Evolutionary conservation across 2,113 vertebrate species (phyloP).

Genomic region (Esox niger): DNA sequence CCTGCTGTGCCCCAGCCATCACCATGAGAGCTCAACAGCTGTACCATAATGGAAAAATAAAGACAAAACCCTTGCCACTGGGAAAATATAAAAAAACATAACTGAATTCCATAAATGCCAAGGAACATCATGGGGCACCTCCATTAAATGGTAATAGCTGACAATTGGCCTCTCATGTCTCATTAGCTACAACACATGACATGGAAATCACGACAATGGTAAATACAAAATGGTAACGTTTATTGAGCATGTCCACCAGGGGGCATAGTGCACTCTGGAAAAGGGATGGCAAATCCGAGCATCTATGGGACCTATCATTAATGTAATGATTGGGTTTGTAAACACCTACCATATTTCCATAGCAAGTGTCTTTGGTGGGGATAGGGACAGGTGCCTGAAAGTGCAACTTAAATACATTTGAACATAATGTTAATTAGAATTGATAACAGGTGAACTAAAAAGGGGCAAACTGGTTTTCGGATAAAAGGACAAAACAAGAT

Average conservation of each 20-base stretch:
- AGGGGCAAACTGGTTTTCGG: neutral
- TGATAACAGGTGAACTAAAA: neutral
- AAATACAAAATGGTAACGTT: constrained; percentile 6
- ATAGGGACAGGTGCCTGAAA: neutral
- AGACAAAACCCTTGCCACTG: constrained; percentile 11
- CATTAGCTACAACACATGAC: neutral
- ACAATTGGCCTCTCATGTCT: constrained; percentile 11
- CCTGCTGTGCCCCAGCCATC: constrained; percentile 23
- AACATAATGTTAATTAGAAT: neutral
- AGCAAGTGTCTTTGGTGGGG: neutral
- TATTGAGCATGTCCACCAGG: constrained; percentile 52
- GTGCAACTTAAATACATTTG: constrained; percentile 1
- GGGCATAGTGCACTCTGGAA: constrained; percentile 40
- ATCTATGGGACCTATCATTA: neutral
- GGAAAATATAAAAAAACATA: constrained; percentile 17
- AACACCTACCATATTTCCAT: neutral
- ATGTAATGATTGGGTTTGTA: neutral
- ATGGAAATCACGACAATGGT: constrained; percentile 21
- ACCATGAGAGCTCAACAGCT: constrained; percentile 8
- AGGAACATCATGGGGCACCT: constrained; percentile 28
- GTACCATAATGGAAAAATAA: constrained; percentile 14
- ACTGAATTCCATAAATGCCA: constrained; percentile 18
- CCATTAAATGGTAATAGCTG: constrained; percentile 29
- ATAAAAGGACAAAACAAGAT: constrained; percentile 13
- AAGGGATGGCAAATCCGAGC: too few species aligned